phyloP scores from a whole-genome alignment of 53 echinoderm and acorn worm genomes.

The Stichopus horrens region DNA sequence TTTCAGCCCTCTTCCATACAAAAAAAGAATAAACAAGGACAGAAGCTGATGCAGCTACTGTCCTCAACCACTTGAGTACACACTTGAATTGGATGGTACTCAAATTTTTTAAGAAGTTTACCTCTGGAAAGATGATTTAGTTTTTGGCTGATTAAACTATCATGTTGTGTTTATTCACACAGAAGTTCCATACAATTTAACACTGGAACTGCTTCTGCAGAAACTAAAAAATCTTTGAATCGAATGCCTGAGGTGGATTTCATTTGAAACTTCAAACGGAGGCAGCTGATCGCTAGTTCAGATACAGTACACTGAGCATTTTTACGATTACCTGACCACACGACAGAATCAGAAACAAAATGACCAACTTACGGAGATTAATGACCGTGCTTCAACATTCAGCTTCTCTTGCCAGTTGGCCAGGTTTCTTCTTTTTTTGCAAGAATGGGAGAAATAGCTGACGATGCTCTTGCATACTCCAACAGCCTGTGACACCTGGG shows the following conservation, averaged over 20 bases:
- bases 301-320: neutral
- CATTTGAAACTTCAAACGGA: neutral
- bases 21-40: too few relatives aligned
- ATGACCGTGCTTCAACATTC: neutral
- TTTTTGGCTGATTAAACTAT: too few relatives aligned
- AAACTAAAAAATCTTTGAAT: neutral
- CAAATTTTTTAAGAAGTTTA: too few relatives aligned
- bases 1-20: too few relatives aligned
- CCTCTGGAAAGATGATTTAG: too few relatives aligned
- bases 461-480: slow-evolving; percentile 30
- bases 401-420: neutral
- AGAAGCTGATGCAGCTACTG: too few relatives aligned
- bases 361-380: neutral
- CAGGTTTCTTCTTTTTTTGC: slow-evolving; percentile 13
- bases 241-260: too few relatives aligned
- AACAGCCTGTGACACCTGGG: neutral
- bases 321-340: neutral
- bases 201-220: too few relatives aligned
- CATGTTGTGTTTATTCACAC: too few relatives aligned
- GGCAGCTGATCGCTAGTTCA: neutral
- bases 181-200: too few relatives aligned
- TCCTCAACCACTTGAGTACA: too few relatives aligned
- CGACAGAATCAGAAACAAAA: neutral
- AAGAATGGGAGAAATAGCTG: slow-evolving; percentile 5
- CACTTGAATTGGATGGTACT: too few relatives aligned